Conservation (phyloP, 2,888 invertebrate genomes). For the Ditula angustiorana region DNA sequence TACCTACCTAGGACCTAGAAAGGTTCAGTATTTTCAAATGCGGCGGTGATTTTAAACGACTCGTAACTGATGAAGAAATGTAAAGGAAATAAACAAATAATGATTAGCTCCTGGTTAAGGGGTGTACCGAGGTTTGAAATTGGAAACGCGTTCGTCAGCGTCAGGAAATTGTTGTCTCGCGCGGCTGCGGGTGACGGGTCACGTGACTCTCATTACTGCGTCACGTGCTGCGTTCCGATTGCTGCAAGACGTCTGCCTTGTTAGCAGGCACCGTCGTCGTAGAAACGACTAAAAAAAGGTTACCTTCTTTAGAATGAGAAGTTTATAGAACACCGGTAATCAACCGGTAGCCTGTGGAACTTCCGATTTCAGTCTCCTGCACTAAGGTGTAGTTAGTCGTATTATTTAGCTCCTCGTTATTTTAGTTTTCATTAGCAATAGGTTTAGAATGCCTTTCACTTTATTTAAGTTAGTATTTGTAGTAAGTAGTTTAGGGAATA, state of each 20-base stretch:
- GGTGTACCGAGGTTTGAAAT: constrained; percentile 79
- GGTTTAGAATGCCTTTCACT: too few relatives aligned
- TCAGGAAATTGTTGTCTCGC: constrained; percentile 78
- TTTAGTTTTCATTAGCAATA: too few relatives aligned
- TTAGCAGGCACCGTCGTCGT: not conserved
- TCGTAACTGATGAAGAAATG: not conserved
- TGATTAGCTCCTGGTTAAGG: constrained; percentile 49
- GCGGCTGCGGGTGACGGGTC: constrained; percentile 60
- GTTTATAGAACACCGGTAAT: not conserved
- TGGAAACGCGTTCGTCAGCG: constrained; percentile 78
- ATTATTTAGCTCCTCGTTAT: too few relatives aligned
- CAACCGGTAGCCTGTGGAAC: too few relatives aligned
- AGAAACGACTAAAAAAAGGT: not conserved
- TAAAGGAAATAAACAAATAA: constrained; percentile 1
- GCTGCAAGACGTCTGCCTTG: constrained; percentile 20
- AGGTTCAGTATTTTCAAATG: too few relatives aligned
- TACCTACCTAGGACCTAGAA: too few relatives aligned
- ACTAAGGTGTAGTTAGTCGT: too few relatives aligned
- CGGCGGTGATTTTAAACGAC: too few relatives aligned
- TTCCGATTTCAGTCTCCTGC: too few relatives aligned
- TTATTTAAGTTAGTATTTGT: too few relatives aligned
- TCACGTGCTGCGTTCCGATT: constrained; percentile 54
- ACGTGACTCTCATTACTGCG: constrained; percentile 72
- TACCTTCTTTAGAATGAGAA: too few relatives aligned
- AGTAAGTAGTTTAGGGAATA: too few relatives aligned